phyloP scores from a whole-genome alignment of 2,888 invertebrate species.

The Archips crataeganus region DNA sequence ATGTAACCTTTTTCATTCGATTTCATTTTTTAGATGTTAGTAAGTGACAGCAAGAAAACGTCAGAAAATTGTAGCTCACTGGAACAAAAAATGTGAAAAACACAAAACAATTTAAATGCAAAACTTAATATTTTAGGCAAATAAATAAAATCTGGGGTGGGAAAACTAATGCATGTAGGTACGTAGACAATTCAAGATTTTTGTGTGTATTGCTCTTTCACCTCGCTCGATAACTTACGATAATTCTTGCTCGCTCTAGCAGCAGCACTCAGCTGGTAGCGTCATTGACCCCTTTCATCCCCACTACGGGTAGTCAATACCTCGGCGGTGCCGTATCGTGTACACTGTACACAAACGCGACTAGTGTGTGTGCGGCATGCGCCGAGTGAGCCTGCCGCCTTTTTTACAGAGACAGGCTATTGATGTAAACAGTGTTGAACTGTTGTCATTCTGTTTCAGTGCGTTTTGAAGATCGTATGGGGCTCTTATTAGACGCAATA shows the following conservation, averaged over 20 bases:
- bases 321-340: slow-evolving; percentile 55
- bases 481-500: slow-evolving; percentile 63
- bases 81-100: slow-evolving; percentile 32
- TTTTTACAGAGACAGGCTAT: slow-evolving; percentile 57
- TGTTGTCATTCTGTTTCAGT: slow-evolving; percentile 79
- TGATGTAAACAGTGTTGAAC: slow-evolving; percentile 73
- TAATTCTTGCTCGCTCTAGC: slow-evolving; percentile 54
- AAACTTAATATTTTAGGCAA: slow-evolving; percentile 26
- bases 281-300: slow-evolving; percentile 76
- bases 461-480: slow-evolving; percentile 71
- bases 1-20: background rate
- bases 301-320: slow-evolving; percentile 67
- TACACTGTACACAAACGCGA: slow-evolving; percentile 46
- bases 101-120: slow-evolving; percentile 24
- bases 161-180: slow-evolving; percentile 36
- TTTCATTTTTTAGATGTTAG: background rate
- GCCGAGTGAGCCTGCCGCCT: slow-evolving; percentile 52
- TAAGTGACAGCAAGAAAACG: slow-evolving; percentile 3
- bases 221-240: slow-evolving; percentile 31
- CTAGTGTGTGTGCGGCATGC: slow-evolving; percentile 65
- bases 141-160: slow-evolving; percentile 29
- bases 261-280: slow-evolving; percentile 56
- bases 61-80: slow-evolving; percentile 19
- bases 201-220: slow-evolving; percentile 58
- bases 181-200: slow-evolving; percentile 37